phyloP scores from a whole-genome alignment of 2,888 invertebrate genomes.

The Drosophila pseudotakahashii region DNA sequence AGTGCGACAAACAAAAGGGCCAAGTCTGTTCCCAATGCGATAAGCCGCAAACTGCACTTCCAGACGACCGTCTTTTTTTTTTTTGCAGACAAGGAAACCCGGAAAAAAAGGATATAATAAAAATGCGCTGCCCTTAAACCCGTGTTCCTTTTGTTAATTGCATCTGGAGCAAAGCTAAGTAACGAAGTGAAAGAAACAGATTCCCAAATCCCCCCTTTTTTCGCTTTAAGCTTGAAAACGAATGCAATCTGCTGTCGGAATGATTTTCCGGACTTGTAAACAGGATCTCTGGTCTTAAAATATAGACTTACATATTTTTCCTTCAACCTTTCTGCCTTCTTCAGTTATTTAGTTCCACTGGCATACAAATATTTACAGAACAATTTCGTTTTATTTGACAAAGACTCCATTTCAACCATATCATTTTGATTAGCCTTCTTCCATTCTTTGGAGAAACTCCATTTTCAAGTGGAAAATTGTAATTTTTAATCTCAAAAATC shows the following conservation, averaged over 20 bases:
- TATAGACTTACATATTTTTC: background rate
- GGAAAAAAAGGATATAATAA: conserved; percentile 13
- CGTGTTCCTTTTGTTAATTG: conserved; percentile 37
- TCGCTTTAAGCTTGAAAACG: background rate
- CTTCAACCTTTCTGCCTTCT: background rate
- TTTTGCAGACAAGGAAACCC: conserved; percentile 49
- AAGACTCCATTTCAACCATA: background rate
- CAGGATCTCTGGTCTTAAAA: conserved; percentile 1
- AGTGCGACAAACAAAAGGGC: conserved; percentile 46
- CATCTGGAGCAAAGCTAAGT: conserved; percentile 22
- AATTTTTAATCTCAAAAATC: conserved; percentile 7
- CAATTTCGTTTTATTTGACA: background rate
- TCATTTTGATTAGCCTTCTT: background rate
- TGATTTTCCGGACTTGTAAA: conserved; percentile 12
- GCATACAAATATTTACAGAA: background rate
- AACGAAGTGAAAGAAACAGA: conserved; percentile 14
- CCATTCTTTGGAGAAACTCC: background rate
- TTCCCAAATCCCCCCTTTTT: conserved; percentile 29
- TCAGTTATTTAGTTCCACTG: background rate
- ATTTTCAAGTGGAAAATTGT: background rate
- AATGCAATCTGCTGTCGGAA: conserved; percentile 2
- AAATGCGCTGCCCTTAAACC: conserved; percentile 26
- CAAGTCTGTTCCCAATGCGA: conserved; percentile 60
- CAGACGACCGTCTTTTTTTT: conserved; percentile 8
- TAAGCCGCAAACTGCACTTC: conserved; percentile 61